A percentile compares a stretch with the other conserved stretches of the same genome.
phyloP scores from a whole-genome alignment of 2,888 invertebrate genomes.

The Amiota communis region DNA sequence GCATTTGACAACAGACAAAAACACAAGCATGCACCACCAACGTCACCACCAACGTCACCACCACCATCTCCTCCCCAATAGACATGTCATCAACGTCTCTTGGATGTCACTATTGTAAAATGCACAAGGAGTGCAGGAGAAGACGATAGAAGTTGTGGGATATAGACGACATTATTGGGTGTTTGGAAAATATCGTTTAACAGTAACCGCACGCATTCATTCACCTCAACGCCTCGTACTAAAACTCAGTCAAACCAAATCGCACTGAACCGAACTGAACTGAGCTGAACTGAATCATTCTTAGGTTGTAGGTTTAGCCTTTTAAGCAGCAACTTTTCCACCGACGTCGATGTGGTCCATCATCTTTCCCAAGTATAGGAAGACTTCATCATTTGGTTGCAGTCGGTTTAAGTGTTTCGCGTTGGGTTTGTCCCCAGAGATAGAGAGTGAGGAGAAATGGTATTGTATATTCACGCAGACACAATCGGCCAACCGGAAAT shows the following conservation, averaged over 20 bases:
- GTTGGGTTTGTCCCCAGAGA: background rate
- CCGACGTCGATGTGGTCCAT: background rate
- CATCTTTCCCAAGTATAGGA: background rate
- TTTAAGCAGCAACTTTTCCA: constrained; percentile 5
- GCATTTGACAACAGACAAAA: constrained; percentile 50
- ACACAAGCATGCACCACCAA: background rate
- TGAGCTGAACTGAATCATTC: background rate
- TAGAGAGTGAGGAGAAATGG: background rate
- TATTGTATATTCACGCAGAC: background rate
- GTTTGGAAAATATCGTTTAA: background rate
- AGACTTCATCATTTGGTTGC: background rate
- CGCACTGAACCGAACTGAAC: background rate
- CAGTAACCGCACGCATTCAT: constrained; percentile 47
- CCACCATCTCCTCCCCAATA: background rate
- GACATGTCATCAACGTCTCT: background rate
- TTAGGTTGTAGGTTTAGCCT: constrained; percentile 10
- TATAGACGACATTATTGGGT: background rate
- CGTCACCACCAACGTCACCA: background rate
- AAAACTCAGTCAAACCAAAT: background rate
- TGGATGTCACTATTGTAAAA: background rate
- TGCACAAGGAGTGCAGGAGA: too few species aligned
- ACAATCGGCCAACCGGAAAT: constrained; percentile 57
- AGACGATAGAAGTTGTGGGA: too few species aligned
- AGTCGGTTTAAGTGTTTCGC: background rate
- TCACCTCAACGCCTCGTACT: constrained; percentile 4